Evolutionary conservation across 2,113 vertebrate species (phyloP).

Genomic region (Dunckerocampus dactyliophorus): DNA sequence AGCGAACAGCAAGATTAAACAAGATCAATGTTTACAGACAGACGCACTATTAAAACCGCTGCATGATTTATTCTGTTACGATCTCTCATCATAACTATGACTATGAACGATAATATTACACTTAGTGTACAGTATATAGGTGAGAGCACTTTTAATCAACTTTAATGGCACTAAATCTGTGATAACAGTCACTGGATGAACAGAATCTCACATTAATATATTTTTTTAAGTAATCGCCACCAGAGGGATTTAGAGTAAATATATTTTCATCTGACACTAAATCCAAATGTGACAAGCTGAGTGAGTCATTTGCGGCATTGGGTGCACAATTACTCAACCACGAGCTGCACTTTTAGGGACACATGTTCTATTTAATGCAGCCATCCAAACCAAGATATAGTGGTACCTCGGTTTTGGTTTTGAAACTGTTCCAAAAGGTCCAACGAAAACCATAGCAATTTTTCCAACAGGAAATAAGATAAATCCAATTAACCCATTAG

Average conservation of each 20-base stretch:
- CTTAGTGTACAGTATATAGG: slow-evolving; percentile 14
- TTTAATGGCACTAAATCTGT: slow-evolving; percentile 40
- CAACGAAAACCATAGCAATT: slow-evolving; percentile 22
- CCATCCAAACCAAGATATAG: slow-evolving; percentile 44
- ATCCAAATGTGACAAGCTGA: slow-evolving; percentile 35
- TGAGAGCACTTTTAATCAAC: slow-evolving; percentile 34
- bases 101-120: slow-evolving; percentile 25
- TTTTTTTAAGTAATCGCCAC: slow-evolving; percentile 23
- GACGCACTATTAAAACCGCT: slow-evolving; percentile 38
- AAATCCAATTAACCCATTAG: background rate
- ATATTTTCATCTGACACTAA: slow-evolving; percentile 18
- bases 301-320: slow-evolving; percentile 40
- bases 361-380: slow-evolving; percentile 32
- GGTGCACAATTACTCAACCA: slow-evolving; percentile 21
- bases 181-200: slow-evolving; percentile 27
- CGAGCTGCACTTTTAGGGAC: slow-evolving; percentile 27
- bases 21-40: slow-evolving; percentile 63
- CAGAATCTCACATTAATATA: slow-evolving; percentile 27
- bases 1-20: slow-evolving; percentile 69
- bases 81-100: slow-evolving; percentile 7
- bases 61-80: slow-evolving; percentile 29
- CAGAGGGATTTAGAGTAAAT: slow-evolving; percentile 37
- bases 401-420: background rate
- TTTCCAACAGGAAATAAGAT: background rate
- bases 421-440: slow-evolving; percentile 9